A percentile compares a stretch with the other conserved stretches of the same genome.
Evolutionary conservation across 1,140 invertebrate species (phyloP).

Genomic region (Drosophila persimilis): DNA sequence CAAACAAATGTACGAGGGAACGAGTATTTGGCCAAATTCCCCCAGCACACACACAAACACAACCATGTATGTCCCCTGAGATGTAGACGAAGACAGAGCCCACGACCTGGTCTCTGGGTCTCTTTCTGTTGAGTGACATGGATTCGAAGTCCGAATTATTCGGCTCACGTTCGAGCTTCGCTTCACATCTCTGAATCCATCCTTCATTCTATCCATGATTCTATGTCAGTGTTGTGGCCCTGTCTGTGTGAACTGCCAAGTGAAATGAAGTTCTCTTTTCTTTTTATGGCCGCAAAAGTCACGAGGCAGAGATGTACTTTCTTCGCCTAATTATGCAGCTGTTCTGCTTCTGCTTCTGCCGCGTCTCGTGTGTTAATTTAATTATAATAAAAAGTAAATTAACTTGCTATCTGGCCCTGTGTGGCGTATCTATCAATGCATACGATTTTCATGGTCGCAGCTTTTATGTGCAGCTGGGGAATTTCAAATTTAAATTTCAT

Average conservation of each 20-base stretch:
- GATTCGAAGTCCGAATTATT: slow-evolving; percentile 72
- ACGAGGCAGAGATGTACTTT: slow-evolving; percentile 57
- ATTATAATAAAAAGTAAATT: slow-evolving; percentile 79
- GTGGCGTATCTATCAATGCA: slow-evolving; percentile 62
- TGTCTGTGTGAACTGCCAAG: slow-evolving; percentile 42
- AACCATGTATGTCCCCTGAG: neutral
- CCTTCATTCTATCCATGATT: slow-evolving; percentile 47
- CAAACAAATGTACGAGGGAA: slow-evolving; percentile 22
- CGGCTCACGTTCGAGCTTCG: slow-evolving; percentile 52
- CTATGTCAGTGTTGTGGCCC: slow-evolving; percentile 52
- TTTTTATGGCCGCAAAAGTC: slow-evolving; percentile 60
- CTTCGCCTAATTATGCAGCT: slow-evolving; percentile 75
- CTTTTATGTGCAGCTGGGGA: slow-evolving; percentile 33
- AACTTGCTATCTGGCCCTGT: slow-evolving; percentile 42
- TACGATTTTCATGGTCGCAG: slow-evolving; percentile 59
- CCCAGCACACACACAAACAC: slow-evolving; percentile 41
- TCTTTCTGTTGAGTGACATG: slow-evolving; percentile 63
- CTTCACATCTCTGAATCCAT: slow-evolving; percentile 17
- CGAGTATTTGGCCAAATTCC: slow-evolving; percentile 61
- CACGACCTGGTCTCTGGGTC: neutral
- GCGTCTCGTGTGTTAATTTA: slow-evolving; percentile 70
- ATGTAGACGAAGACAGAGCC: neutral
- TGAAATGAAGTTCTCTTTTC: slow-evolving; percentile 59
- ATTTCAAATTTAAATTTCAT: slow-evolving; percentile 64
- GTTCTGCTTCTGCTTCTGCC: slow-evolving; percentile 47